Conservation (phyloP, 53 echinoderm and acorn worm species). For the Holothuria scabra region DNA sequence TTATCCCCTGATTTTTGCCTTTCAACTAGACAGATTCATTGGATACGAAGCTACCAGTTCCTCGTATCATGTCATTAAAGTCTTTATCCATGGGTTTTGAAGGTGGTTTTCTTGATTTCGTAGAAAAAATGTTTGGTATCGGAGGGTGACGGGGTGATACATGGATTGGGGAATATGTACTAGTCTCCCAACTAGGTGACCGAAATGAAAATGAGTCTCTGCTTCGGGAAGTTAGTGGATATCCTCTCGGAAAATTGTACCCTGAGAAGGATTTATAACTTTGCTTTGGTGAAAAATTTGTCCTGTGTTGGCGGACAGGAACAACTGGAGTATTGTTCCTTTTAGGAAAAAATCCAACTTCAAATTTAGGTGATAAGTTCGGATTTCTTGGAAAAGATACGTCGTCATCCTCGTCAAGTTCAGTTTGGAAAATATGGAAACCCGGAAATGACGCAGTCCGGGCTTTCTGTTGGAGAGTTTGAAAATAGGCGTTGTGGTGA, state of each 20-base stretch:
- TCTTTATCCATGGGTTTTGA: not conserved
- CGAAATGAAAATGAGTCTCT: not conserved
- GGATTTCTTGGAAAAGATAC: not conserved
- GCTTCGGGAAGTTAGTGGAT: not conserved
- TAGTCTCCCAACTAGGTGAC: not conserved
- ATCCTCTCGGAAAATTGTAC: not conserved
- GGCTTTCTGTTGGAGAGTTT: not conserved
- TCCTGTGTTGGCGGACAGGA: not conserved
- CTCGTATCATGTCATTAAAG: conserved; percentile 4
- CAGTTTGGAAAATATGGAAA: conserved; percentile 28
- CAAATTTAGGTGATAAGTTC: not conserved
- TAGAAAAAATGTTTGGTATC: not conserved
- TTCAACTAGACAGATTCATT: not conserved
- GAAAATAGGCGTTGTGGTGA: conserved; percentile 12
- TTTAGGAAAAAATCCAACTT: not conserved
- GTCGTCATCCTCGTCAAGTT: not conserved
- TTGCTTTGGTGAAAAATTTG: not conserved
- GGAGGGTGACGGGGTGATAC: conserved; percentile 3
- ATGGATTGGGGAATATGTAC: not conserved
- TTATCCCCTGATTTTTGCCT: too few species aligned
- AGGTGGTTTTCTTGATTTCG: not conserved
- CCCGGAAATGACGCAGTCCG: not conserved
- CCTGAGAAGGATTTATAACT: not conserved
- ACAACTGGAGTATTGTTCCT: conserved; percentile 1
- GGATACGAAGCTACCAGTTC: not conserved